A percentile compares a stretch with the other conserved stretches of the same genome.
Conservation (phyloP, 2,888 invertebrate species). For the Lasioglossum pauxillum region DNA sequence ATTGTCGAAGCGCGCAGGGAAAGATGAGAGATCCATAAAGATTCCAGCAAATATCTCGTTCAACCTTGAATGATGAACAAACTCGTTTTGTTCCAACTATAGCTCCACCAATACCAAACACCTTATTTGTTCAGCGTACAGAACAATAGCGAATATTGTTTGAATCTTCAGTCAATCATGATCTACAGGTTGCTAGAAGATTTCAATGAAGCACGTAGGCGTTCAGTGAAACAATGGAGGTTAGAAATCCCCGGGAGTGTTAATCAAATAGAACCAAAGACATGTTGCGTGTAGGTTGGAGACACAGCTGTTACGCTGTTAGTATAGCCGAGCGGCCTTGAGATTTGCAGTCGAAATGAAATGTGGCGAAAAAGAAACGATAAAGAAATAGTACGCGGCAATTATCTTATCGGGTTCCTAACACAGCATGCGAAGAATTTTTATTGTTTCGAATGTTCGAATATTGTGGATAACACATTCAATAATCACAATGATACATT, state of each 20-base stretch:
- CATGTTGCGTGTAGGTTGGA: background rate
- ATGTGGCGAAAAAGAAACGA: background rate
- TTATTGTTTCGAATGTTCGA: background rate
- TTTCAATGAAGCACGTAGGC: slow-evolving; percentile 33
- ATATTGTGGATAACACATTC: background rate
- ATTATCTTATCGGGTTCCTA: background rate
- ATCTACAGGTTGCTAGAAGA: background rate
- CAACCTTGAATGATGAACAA: background rate
- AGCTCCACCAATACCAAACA: background rate
- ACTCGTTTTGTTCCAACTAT: background rate
- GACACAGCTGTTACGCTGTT: background rate
- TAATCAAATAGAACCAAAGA: slow-evolving; percentile 9
- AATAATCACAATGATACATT: too few species aligned
- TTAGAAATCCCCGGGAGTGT: slow-evolving; percentile 1
- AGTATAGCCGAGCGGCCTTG: background rate
- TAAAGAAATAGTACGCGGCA: background rate
- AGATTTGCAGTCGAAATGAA: background rate
- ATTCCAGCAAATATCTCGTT: background rate
- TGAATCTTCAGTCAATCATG: slow-evolving; percentile 10
- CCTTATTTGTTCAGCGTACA: background rate
- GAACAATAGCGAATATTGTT: background rate
- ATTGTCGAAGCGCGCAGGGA: background rate
- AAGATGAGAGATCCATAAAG: background rate
- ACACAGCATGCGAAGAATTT: background rate
- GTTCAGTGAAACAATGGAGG: slow-evolving; percentile 23